Evolutionary conservation across 2,888 invertebrate species (phyloP).

Genomic region (Volucella inflata): DNA sequence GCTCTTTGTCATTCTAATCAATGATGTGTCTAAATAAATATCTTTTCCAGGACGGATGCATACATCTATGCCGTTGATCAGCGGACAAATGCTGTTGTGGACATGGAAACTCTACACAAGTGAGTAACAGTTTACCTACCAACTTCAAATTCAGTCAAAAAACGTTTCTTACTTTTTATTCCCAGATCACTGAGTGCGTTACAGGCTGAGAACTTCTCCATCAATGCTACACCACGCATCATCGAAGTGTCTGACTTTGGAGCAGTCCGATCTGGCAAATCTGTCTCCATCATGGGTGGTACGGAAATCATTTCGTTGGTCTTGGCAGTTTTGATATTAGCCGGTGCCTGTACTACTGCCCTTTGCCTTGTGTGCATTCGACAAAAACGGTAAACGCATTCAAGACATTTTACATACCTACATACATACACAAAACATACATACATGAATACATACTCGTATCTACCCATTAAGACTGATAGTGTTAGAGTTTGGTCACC

Average conservation of each 20-base stretch:
- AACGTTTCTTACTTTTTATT: constrained; percentile 66
- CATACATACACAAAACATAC: constrained; percentile 36
- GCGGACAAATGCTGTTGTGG: constrained; percentile 90
- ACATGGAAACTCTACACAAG: constrained; percentile 91
- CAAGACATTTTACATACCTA: constrained; percentile 36
- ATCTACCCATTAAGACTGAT: constrained; percentile 73
- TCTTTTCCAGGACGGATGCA: constrained; percentile 89
- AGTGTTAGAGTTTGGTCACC: constrained; percentile 72
- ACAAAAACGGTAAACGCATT: constrained; percentile 83
- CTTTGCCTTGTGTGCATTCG: constrained; percentile 90
- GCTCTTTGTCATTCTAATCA: constrained; percentile 32
- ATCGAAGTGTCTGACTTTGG: constrained; percentile 85
- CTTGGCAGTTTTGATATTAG: constrained; percentile 91
- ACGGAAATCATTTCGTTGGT: constrained; percentile 92
- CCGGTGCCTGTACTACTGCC: constrained; percentile 91
- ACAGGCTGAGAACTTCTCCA: constrained; percentile 68
- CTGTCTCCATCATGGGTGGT: constrained; percentile 85
- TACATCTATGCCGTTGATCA: constrained; percentile 94
- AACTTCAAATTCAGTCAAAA: neutral
- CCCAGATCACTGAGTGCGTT: constrained; percentile 85
- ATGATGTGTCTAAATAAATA: constrained; percentile 26
- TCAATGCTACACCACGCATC: constrained; percentile 87
- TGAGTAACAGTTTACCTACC: constrained; percentile 82
- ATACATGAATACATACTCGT: constrained; percentile 36
- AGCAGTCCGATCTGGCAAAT: constrained; percentile 80